Evolutionary conservation across 2,113 vertebrate species (phyloP), one percentile per base, ranked within the genome.

Genomic region (Cyprinodon variegatus): DNA sequence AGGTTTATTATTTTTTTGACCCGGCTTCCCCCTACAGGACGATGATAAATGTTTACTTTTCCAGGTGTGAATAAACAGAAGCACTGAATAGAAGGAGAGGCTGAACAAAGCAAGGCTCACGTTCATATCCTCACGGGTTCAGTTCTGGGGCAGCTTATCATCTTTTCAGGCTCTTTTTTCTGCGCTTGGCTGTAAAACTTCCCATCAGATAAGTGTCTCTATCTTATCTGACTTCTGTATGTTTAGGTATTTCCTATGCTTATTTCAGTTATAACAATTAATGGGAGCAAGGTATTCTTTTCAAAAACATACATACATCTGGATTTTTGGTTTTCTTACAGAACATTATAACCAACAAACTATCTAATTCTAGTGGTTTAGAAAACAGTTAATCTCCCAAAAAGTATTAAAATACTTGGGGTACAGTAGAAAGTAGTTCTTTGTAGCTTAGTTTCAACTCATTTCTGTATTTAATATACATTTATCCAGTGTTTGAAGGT

Each of bases 111-210:
- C 2, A 29, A 65, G 17, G 17, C 50, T 65, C 20, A 45, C 62
- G 43, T 76, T 81, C 74, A 11, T 68, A 68, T 65, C 66, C 61
- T 72, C 0, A 22, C 8, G 20, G 20, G 62, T 57, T 81, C 43
- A 79, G 75, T 70, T 78, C 37, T 50, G 76, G 63, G 68, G 39
- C 62, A 77, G 67, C 48, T 20, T 65, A 63, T 78, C 68, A 36
- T 63, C 69, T 85, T 53, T 38, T 50, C 38, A 40, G 72, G 70
- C 57, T 65, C 9, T 4, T 7, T 40, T n/a, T 61, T 29, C 50
- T 70, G 37, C 57, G 63, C 61, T 65, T 81, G 77, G 53, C 76
- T 81, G 72, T 53, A n/a, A 76, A 84, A 82, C 70, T 43, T 75
- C 61, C 65, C 45, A 40, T 67, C 73, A 67, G 73, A 70, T 45